These are phyloP conservation scores for Podarcis lilfordi DNA, from an alignment of 2,797 vertebrate species.

Conservation along the genomic window DNA sequence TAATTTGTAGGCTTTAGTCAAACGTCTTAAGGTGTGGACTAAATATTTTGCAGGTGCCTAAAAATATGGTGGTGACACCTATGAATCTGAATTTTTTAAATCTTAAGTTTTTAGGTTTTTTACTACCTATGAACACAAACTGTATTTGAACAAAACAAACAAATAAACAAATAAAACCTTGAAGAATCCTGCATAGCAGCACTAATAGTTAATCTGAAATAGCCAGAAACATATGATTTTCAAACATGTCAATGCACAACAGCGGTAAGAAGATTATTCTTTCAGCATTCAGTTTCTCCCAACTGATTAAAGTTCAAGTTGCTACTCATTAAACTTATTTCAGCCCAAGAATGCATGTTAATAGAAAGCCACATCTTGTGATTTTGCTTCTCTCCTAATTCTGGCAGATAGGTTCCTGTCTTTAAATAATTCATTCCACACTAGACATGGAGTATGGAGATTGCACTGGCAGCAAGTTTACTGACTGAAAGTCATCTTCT, in stretches of 20 bases:
- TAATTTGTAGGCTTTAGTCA: neutral
- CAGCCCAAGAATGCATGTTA: slow-evolving; percentile 17
- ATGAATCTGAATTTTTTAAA: neutral
- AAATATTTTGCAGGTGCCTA: neutral
- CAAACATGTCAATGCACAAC: neutral
- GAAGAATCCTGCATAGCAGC: neutral
- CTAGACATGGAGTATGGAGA: neutral
- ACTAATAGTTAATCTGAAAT: neutral
- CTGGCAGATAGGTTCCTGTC: neutral
- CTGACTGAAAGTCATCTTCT: neutral
- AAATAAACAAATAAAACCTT: neutral
- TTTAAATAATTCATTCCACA: neutral
- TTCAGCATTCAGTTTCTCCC: slow-evolving; percentile 32
- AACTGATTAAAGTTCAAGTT: slow-evolving; percentile 53
- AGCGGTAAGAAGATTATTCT: slow-evolving; percentile 5
- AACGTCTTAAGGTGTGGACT: neutral
- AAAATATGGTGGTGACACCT: neutral
- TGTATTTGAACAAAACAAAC: no score
- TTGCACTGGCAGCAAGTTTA: neutral
- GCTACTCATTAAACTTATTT: slow-evolving; percentile 19
- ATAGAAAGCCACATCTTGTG: neutral
- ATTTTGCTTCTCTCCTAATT: neutral
- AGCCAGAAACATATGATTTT: neutral
- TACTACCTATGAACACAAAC: neutral
- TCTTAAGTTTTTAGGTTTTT: neutral